Evolutionary conservation across 2,888 invertebrate species (phyloP).

Genomic region (Rosalia funebris): DNA sequence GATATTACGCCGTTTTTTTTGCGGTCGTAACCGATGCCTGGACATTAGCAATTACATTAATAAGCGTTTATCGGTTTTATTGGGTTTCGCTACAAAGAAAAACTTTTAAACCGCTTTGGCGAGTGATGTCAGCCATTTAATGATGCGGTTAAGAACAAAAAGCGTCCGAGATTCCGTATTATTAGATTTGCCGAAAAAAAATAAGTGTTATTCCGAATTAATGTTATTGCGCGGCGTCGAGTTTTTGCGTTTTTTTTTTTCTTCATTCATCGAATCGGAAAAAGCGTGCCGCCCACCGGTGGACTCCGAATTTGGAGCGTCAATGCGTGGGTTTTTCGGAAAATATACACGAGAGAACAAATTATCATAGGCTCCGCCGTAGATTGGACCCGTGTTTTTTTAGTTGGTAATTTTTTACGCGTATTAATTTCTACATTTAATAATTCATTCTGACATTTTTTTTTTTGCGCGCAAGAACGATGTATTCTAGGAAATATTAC

Average conservation of each 20-base stretch:
- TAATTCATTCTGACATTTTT: neutral
- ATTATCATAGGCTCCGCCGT: too few species aligned
- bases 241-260: too few species aligned
- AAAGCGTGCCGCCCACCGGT: neutral
- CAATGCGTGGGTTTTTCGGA: conserved; percentile 4
- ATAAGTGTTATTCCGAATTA: neutral
- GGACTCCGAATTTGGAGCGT: neutral
- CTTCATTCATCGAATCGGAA: too few species aligned
- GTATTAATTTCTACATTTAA: neutral
- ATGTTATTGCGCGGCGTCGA: too few species aligned
- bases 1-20: neutral
- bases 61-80: neutral
- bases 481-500: neutral
- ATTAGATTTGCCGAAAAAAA: neutral
- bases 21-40: neutral
- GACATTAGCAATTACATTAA: neutral
- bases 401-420: neutral
- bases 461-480: neutral
- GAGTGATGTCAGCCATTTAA: neutral
- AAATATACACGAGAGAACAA: neutral
- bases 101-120: neutral
- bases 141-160: neutral
- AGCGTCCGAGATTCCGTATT: neutral
- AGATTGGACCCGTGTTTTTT: neutral
- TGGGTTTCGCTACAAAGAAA: neutral